These are phyloP conservation scores for Escarpia spicata DNA, from an alignment of 2,888 invertebrate species.

Conservation along the genomic window DNA sequence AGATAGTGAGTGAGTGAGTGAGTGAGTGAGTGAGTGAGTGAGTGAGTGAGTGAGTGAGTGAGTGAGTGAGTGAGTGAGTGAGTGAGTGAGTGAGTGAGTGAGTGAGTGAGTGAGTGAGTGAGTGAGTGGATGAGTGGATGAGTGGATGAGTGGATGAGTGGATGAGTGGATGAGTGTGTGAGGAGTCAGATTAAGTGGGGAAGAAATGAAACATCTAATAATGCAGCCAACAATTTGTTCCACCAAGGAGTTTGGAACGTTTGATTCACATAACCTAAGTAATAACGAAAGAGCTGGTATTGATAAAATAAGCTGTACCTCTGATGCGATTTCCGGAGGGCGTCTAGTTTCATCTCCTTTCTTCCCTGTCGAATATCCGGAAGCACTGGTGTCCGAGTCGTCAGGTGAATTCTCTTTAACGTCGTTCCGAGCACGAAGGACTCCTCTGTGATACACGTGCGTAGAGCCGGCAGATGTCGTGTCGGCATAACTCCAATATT, in stretches of 20 bases:
- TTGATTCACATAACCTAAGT: not conserved
- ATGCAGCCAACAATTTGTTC: not conserved
- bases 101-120: too few species aligned
- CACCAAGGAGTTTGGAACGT: not conserved
- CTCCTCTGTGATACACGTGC: not conserved
- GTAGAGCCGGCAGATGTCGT: not conserved
- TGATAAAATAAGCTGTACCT: not conserved
- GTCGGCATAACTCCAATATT: not conserved
- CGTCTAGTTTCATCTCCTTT: not conserved
- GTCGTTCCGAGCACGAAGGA: constrained; percentile 2
- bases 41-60: too few species aligned
- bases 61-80: too few species aligned
- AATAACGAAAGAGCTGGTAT: not conserved
- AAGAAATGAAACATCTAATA: too few species aligned
- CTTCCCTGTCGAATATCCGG: not conserved
- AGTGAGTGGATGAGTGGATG: too few species aligned
- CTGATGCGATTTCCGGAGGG: not conserved
- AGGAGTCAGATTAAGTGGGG: not conserved
- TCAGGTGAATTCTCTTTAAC: not conserved
- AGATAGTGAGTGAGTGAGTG: too few species aligned
- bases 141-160: too few species aligned
- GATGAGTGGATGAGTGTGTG: too few species aligned
- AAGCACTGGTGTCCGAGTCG: not conserved
- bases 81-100: too few species aligned
- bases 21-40: too few species aligned